These are phyloP conservation scores for Sclerodermus sp. DNA, from an alignment of 2,888 invertebrate species.

Conservation along the genomic window DNA sequence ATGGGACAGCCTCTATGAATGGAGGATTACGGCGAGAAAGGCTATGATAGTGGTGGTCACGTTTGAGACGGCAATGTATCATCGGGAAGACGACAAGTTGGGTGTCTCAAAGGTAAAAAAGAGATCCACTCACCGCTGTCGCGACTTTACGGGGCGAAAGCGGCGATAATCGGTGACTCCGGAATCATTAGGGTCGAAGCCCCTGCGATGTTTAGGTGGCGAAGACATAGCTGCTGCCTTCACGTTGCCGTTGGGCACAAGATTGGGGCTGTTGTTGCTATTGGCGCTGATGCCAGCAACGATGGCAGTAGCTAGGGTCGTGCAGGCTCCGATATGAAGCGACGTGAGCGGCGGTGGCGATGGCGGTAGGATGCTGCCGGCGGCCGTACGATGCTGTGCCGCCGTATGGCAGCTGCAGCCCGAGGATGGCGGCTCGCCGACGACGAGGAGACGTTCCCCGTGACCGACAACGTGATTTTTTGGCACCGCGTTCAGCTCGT, in stretches of 20 bases:
- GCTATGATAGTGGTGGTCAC: too few species aligned
- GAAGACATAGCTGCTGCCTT: constrained; percentile 45
- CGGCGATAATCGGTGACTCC: constrained; percentile 46
- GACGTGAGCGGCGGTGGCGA: constrained; percentile 34
- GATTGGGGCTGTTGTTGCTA: constrained; percentile 25
- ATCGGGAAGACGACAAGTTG: background rate
- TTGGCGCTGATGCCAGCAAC: constrained; percentile 6
- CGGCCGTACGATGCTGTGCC: background rate
- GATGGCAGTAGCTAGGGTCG: too few species aligned
- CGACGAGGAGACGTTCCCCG: constrained; percentile 49
- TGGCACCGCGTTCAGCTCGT: constrained; percentile 55
- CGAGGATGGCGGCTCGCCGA: constrained; percentile 43
- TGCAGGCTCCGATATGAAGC: constrained; percentile 25
- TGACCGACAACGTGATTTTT: constrained; percentile 43
- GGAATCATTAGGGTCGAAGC: constrained; percentile 49
- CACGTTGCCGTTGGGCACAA: constrained; percentile 33
- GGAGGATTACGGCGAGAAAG: too few species aligned
- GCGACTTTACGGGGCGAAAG: constrained; percentile 50
- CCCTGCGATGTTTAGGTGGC: constrained; percentile 49
- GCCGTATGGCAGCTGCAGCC: constrained; percentile 37
- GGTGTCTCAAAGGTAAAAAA: background rate
- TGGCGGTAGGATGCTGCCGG: constrained; percentile 25
- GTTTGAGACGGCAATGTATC: too few species aligned
- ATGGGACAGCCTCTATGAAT: too few species aligned
- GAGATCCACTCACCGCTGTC: constrained; percentile 49